Base-by-base conservation (phyloP, 1,140 invertebrate species). In the Bicyclus anynana region DNA sequence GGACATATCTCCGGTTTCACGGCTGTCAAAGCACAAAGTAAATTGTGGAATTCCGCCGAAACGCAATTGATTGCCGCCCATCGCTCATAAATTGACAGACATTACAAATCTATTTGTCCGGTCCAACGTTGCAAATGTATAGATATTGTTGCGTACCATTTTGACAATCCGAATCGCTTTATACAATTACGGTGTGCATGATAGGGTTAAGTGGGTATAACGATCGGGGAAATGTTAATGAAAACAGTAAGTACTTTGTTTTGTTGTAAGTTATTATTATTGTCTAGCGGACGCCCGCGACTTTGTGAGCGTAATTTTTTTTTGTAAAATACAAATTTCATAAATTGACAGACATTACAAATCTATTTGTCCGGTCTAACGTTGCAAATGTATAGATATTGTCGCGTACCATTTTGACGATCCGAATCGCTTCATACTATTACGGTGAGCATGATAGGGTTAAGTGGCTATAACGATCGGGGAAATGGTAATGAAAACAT, bases 21-120 rank as follows among this genome's bases (percentile, higher is more conserved):
- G 38, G 29, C 66, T 69, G 69, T 73, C 75, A 70, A 68, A 70
- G 67, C 65, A 21, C 57, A 71, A 73, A 67, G 65, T 71, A 67
- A 72, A 73, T 71, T 69, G 67, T 62, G 59, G 65, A 59, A 67
- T 66, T 64, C 27, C 42, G 27, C 49, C 37, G 44, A 50, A 57
- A 64, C 64, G 57, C 57, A 54, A 65, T 68, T 61, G 54, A 61
- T 61, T 50, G 37, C 59, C 53, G 38, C 40, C 54, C 54, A 68
- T 63, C 42, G 16, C 18, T 61, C 59, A 61, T 61, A 46, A 47
- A 27, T 37, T 47, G 56, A 53, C 50, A 52, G 56, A 59, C 51
- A 59, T 59, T 53, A 52, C 56, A 49, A 58, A 51, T 58, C 47
- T 58, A 51, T 46, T 51, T 42, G 55, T 58, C 38, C 21, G 17